A percentile compares a stretch with the other conserved stretches of the same genome.
These are phyloP conservation scores for Ochotona curzoniae DNA, from an alignment of 2,113 vertebrate genomes.

Conservation along the genomic window DNA sequence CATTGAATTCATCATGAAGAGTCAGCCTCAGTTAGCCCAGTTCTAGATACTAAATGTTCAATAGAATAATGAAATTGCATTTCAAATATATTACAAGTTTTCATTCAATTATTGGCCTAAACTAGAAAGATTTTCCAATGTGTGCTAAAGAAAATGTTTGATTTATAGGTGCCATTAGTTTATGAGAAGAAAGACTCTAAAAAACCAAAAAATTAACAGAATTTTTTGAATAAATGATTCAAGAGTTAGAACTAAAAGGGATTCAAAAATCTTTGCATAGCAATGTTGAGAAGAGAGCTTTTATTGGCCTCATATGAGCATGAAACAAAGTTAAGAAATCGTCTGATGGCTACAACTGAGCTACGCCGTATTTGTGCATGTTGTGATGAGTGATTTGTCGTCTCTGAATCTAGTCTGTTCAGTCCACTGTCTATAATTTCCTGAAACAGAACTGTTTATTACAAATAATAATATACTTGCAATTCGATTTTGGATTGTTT, in stretches of 20 bases:
- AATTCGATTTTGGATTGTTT: background rate
- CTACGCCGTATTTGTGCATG: background rate
- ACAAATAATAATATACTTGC: background rate
- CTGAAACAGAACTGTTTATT: background rate
- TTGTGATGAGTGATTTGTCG: background rate
- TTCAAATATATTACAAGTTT: background rate
- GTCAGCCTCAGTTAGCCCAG: background rate
- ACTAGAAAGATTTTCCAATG: background rate
- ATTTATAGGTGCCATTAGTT: background rate
- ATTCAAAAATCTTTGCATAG: background rate
- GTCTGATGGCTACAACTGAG: background rate
- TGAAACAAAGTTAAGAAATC: background rate
- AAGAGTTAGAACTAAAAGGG: background rate
- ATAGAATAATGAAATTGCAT: background rate
- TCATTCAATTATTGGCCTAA: constrained; percentile 32
- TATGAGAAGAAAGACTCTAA: background rate
- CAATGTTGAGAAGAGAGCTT: background rate
- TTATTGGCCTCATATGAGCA: background rate
- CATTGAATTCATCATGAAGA: background rate
- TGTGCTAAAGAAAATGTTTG: background rate
- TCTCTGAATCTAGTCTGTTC: background rate
- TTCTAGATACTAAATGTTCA: constrained; percentile 19
- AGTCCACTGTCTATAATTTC: background rate
- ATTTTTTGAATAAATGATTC: background rate
- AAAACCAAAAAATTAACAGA: background rate